Base-by-base conservation (phyloP, 2,113 vertebrate genomes). In the Percina caprodes region DNA sequence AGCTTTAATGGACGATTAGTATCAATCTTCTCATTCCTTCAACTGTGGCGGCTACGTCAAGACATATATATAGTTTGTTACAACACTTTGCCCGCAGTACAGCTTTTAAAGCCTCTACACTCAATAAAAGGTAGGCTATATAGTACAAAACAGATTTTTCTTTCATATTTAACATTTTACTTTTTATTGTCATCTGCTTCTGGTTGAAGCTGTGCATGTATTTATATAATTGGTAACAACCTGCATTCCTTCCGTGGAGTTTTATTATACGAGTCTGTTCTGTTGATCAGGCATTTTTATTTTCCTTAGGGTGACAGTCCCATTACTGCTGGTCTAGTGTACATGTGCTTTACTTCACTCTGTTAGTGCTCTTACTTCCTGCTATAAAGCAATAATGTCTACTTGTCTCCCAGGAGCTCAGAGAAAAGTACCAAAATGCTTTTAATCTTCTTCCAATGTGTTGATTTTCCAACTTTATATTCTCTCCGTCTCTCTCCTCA, bases 361-460 rank as follows among this genome's bases (percentile, higher is more conserved):
- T 2, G 14, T 24, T 39, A 5, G 51, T 58, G 45, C 71, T 72
- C 70, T 77, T 72, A 56, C 77, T 77, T 88, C 79, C 74, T 62
- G 19, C 48, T 8, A 42, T 77, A 67, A 74, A 67, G 63, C 52
- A 49, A 67, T 42, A 26, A 49, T 19, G 42, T 54, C 73, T 23
- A 1, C 6, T 0, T 1, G 52, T 71, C 84, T 84, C 79, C 16
- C 23, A 75, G 60, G 87, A 69, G 69, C 66, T 56, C 69, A 16
- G 48, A 67, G 54, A 77, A 84, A 86, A 66, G n/a, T 10, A 69
- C 35, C 48, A 70, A 79, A 87, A 85, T 65, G 74, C 79, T 88
- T 91, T 80, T 35, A 10, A 51, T 79, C 65, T 49, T 30, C 48
- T 23, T 55, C 30, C 63, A 51, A 70, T 54, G 30, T 55, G 55